Percentiles rank a stretch among this genome's conserved stretches.
phyloP scores from a whole-genome alignment of 2,797 vertebrate species.

The Leucoraja ocellata region DNA sequence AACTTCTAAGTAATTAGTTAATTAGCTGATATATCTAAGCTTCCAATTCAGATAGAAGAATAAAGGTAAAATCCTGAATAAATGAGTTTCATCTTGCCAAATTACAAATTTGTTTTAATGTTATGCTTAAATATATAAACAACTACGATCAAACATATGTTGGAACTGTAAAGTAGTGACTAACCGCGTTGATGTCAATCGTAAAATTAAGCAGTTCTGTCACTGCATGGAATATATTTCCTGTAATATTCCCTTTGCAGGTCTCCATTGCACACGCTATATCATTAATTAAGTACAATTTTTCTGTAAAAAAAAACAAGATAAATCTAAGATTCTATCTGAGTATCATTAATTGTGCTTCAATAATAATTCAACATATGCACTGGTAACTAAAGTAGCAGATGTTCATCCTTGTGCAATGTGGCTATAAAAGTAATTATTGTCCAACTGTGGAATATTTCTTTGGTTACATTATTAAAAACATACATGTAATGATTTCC shows the following conservation, averaged over 20 bases:
- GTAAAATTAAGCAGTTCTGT: slow-evolving; percentile 45
- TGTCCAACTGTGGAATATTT: neutral
- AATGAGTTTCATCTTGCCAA: neutral
- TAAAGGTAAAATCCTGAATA: neutral
- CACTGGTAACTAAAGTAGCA: neutral
- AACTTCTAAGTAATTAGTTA: neutral
- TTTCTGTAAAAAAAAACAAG: slow-evolving; percentile 18
- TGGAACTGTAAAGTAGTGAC: slow-evolving; percentile 8
- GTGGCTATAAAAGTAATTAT: neutral
- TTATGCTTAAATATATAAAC: neutral
- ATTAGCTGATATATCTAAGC: neutral
- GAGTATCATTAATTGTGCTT: neutral
- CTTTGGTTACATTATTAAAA: neutral
- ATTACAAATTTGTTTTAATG: neutral
- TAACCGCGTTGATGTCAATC: slow-evolving; percentile 50
- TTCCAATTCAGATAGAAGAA: neutral
- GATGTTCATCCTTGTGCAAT: neutral
- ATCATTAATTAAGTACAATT: slow-evolving; percentile 40
- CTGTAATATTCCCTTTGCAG: slow-evolving; percentile 39
- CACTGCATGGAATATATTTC: slow-evolving; percentile 42
- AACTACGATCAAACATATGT: neutral
- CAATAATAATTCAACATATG: neutral
- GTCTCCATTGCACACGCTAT: slow-evolving; percentile 45
- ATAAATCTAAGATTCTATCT: neutral
- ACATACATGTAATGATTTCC: neutral